phyloP scores from a whole-genome alignment of 2,113 vertebrate genomes.

The Lates calcarifer region DNA sequence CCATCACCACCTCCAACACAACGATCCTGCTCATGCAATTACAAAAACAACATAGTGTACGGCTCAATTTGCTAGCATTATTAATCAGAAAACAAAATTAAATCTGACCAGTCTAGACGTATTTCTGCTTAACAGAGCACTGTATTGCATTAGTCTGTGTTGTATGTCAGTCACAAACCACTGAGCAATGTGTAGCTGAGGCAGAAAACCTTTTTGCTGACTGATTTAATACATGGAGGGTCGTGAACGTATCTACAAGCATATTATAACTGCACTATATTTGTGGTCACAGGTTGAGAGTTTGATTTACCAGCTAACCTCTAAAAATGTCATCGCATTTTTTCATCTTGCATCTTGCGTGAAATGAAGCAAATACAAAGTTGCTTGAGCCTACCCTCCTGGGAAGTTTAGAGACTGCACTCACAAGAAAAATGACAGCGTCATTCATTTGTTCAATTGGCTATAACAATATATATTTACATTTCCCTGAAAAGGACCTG shows the following conservation, averaged over 20 bases:
- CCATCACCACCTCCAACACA: not conserved
- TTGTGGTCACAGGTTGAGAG: slow-evolving; percentile 43
- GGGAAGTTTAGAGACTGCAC: slow-evolving; percentile 38
- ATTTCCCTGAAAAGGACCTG: slow-evolving; percentile 18
- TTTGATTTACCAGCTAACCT: slow-evolving; percentile 48
- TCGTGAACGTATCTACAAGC: slow-evolving; percentile 50
- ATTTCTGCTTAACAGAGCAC: slow-evolving; percentile 37
- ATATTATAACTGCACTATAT: slow-evolving; percentile 23
- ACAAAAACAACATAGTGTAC: slow-evolving; percentile 11
- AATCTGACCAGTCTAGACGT: slow-evolving; percentile 39
- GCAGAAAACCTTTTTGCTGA: slow-evolving; percentile 38
- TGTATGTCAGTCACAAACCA: slow-evolving; percentile 46
- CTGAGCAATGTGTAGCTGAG: slow-evolving; percentile 33
- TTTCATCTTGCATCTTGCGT: slow-evolving; percentile 36
- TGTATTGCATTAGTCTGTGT: slow-evolving; percentile 35
- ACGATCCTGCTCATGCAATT: slow-evolving; percentile 22
- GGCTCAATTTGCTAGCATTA: slow-evolving; percentile 34
- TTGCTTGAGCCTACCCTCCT: not conserved
- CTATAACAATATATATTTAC: not conserved
- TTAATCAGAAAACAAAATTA: slow-evolving; percentile 48
- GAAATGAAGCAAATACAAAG: slow-evolving; percentile 54
- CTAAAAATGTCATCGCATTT: slow-evolving; percentile 56
- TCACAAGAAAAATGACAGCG: slow-evolving; percentile 6
- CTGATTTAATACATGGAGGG: slow-evolving; percentile 44
- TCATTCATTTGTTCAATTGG: slow-evolving; percentile 20